Conservation (phyloP, 2,113 vertebrate genomes). For the Sitta europaea region DNA sequence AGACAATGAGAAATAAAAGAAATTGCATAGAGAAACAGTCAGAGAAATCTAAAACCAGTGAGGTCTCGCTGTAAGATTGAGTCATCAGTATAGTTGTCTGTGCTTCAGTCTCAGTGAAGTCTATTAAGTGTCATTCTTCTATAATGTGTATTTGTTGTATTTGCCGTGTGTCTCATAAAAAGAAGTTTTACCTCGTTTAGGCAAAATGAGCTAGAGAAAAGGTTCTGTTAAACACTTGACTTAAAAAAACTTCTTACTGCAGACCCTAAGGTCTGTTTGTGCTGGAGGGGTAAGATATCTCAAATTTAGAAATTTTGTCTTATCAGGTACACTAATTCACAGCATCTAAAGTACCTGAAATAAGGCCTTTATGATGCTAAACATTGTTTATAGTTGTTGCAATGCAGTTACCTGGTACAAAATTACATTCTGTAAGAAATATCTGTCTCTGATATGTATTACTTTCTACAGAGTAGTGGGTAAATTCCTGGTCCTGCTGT, state of each 20-base stretch:
- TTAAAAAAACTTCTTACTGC: neutral
- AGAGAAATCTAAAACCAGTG: neutral
- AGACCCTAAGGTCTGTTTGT: neutral
- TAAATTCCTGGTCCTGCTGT: neutral
- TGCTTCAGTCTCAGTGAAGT: neutral
- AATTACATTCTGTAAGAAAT: neutral
- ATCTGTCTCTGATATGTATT: neutral
- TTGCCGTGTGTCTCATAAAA: neutral
- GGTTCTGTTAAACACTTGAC: neutral
- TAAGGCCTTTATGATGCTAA: neutral
- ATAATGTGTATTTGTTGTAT: neutral
- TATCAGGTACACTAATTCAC: neutral
- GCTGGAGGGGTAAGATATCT: neutral
- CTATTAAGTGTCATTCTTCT: neutral
- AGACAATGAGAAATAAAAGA: slow-evolving; percentile 20
- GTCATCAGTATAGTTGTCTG: neutral
- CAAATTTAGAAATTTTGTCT: neutral
- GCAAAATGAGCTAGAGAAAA: neutral
- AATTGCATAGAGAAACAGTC: slow-evolving; percentile 14
- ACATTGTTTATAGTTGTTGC: neutral
- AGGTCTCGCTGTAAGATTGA: neutral
- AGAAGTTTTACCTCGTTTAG: neutral
- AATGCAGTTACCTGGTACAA: neutral
- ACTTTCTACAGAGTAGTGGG: neutral
- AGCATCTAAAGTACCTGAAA: neutral